Evolutionary conservation across 2,888 invertebrate species (phyloP).

Genomic region (Andrena praecox): DNA sequence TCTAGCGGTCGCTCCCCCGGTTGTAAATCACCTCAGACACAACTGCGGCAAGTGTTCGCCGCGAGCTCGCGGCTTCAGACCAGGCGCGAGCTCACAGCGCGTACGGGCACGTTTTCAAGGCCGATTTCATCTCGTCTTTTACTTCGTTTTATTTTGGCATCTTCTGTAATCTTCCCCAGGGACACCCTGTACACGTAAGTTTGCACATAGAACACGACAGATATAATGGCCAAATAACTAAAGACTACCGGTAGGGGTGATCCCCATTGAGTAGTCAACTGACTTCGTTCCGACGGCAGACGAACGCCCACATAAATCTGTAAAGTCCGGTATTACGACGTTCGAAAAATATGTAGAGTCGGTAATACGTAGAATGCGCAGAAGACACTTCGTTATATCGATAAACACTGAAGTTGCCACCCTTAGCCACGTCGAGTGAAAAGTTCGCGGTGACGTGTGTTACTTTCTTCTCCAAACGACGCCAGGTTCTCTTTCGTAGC

Average conservation of each 20-base stretch:
- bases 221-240: neutral
- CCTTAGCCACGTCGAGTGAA: neutral
- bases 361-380: conserved; percentile 12
- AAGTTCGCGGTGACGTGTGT: neutral
- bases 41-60: too few relatives aligned
- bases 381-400: conserved; percentile 39
- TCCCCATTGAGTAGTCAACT: neutral
- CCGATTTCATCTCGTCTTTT: too few relatives aligned
- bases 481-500: neutral
- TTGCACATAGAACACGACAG: too few relatives aligned
- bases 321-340: conserved; percentile 3
- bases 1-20: neutral
- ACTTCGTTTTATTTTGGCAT: too few relatives aligned
- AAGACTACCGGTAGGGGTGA: neutral
- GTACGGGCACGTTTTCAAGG: too few relatives aligned
- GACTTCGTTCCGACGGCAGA: neutral
- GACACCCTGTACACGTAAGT: too few relatives aligned
- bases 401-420: neutral
- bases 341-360: conserved; percentile 31
- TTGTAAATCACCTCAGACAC: neutral
- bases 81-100: too few relatives aligned
- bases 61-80: too few relatives aligned
- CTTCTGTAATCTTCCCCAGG: too few relatives aligned
- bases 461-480: neutral
- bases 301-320: neutral